Conservation (phyloP, 2,888 invertebrate species). For the Hypsopygia costalis region DNA sequence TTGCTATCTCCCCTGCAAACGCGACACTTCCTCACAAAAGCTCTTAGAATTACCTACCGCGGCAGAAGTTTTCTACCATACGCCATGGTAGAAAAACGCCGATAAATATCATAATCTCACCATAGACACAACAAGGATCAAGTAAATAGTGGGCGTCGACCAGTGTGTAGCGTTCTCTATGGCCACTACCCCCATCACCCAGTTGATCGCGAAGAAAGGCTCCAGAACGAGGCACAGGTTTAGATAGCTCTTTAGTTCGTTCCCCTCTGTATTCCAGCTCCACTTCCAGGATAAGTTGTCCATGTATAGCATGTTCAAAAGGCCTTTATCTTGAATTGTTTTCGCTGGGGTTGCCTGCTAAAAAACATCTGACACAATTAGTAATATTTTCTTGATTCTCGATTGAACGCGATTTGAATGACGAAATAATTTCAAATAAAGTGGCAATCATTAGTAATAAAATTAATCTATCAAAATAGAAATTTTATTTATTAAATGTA, state of each 20-base stretch:
- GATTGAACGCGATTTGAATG: no score
- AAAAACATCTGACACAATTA: no score
- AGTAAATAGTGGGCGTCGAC: conserved; percentile 81
- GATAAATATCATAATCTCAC: conserved; percentile 54
- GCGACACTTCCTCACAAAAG: no score
- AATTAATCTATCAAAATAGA: no score
- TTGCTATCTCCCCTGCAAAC: no score
- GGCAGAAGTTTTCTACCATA: no score
- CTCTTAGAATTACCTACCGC: no score
- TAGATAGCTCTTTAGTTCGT: conserved; percentile 80
- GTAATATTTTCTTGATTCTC: no score
- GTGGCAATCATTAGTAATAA: no score
- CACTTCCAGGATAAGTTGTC: conserved; percentile 73
- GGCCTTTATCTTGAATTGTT: conserved; percentile 50
- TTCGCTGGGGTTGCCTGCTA: conserved; percentile 32
- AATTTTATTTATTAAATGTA: no score
- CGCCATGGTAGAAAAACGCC: no score
- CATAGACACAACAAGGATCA: conserved; percentile 79
- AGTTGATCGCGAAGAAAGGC: conserved; percentile 85
- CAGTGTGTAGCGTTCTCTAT: conserved; percentile 84
- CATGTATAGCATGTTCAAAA: conserved; percentile 61
- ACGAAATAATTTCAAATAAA: no score
- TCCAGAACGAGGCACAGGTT: conserved; percentile 84
- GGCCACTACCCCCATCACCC: conserved; percentile 87
- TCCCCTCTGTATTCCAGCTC: conserved; percentile 72